Conservation (phyloP, 2,888 invertebrate species). For the Leptinotarsa rubiginosa region DNA sequence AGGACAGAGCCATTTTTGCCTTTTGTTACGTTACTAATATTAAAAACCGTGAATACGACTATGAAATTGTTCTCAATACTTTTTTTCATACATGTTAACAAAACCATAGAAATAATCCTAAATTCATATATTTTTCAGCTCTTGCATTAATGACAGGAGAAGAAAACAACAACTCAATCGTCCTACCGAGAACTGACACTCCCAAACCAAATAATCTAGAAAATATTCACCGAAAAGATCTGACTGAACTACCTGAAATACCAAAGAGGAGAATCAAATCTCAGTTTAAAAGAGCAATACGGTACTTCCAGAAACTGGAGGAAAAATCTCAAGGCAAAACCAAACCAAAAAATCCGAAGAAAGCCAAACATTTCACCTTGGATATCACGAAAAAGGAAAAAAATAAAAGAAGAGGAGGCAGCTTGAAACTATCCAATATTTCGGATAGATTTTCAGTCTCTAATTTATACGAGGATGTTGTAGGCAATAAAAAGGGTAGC, state of each 20-base stretch:
- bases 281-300: conserved; percentile 51
- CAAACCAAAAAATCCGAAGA: conserved; percentile 24
- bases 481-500: conserved; percentile 44
- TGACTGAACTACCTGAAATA: conserved; percentile 23
- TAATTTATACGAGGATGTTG: conserved; percentile 51
- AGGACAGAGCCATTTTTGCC: too few relatives aligned
- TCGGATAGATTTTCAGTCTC: conserved; percentile 49
- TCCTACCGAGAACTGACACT: not conserved
- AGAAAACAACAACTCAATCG: conserved; percentile 7
- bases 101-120: too few relatives aligned
- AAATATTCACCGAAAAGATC: conserved; percentile 12
- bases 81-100: too few relatives aligned
- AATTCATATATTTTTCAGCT: conserved; percentile 24
- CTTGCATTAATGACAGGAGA: conserved; percentile 9
- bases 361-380: conserved; percentile 40
- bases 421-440: conserved; percentile 49
- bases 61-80: too few relatives aligned
- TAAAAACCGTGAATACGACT: too few relatives aligned
- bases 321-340: conserved; percentile 38
- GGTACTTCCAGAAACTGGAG: conserved; percentile 54
- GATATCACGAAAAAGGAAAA: conserved; percentile 35
- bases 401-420: conserved; percentile 43
- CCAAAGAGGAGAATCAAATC: conserved; percentile 30
- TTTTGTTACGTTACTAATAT: too few relatives aligned
- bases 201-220: conserved; percentile 14